Percentiles rank a stretch among this genome's conserved stretches.
Evolutionary conservation across 2,888 invertebrate species (phyloP).

Genomic region (Copidosoma aretas): DNA sequence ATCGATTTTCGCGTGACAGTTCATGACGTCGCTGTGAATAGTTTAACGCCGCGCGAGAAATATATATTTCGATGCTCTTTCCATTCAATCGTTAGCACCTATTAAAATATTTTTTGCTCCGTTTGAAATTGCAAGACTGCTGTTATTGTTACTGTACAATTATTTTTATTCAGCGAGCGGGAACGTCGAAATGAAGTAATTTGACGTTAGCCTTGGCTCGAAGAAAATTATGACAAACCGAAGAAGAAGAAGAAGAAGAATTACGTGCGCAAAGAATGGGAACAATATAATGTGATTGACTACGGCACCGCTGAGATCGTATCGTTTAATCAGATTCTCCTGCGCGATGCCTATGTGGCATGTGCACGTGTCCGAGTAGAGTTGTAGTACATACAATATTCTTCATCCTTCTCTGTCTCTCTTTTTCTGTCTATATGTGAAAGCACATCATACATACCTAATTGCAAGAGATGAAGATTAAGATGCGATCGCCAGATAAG

Average conservation of each 20-base stretch:
- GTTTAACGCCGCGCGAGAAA: no score
- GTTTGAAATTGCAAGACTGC: no score
- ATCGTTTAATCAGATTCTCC: constrained; percentile 30
- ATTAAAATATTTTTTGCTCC: no score
- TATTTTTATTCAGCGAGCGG: no score
- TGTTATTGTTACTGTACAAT: no score
- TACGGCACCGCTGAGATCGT: constrained; percentile 8
- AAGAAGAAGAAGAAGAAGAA: not conserved
- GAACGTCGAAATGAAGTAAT: no score
- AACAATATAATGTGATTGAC: constrained; percentile 8
- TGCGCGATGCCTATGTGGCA: not conserved
- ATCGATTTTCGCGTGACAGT: no score
- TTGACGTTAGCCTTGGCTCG: no score
- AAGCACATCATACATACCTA: constrained; percentile 6
- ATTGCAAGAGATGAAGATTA: constrained; percentile 14
- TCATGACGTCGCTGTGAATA: no score
- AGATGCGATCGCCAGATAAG: constrained; percentile 16
- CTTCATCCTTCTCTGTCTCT: no score
- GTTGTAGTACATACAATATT: not conserved
- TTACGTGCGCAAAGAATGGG: not conserved
- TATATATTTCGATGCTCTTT: no score
- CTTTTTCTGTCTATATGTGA: constrained; percentile 1
- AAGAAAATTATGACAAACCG: not conserved
- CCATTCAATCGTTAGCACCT: no score
- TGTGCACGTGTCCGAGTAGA: not conserved